phyloP scores from a whole-genome alignment of 2,888 invertebrate genomes.

The Phyllotreta cruciferae region DNA sequence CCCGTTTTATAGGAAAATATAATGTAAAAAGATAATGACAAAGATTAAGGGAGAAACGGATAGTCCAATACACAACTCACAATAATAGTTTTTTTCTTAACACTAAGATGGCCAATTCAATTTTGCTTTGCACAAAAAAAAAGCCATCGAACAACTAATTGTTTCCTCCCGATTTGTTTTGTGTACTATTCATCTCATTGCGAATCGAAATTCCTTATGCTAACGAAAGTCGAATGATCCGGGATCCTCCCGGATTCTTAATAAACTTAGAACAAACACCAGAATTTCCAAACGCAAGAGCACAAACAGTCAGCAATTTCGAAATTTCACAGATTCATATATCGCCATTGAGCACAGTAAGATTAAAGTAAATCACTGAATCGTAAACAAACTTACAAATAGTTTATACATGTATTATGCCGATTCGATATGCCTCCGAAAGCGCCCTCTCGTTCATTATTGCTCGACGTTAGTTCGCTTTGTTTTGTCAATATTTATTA shows the following conservation, averaged over 20 bases:
- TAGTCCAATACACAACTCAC: too few relatives aligned
- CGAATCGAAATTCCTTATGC: too few relatives aligned
- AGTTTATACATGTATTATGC: constrained; percentile 30
- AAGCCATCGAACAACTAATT: too few relatives aligned
- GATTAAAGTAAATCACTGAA: constrained; percentile 38
- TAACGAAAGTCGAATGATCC: too few relatives aligned
- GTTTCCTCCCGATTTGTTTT: too few relatives aligned
- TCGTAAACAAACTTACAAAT: constrained; percentile 38
- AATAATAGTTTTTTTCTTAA: too few relatives aligned
- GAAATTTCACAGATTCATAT: constrained; percentile 17
- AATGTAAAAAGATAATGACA: constrained; percentile 20
- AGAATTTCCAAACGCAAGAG: constrained; percentile 35
- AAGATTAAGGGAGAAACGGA: neutral
- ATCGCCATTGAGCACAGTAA: constrained; percentile 22
- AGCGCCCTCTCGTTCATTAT: constrained; percentile 3
- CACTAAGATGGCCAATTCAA: too few relatives aligned
- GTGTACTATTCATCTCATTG: too few relatives aligned
- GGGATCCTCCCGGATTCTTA: constrained; percentile 30
- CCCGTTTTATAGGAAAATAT: constrained; percentile 14
- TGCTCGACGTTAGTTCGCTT: constrained; percentile 17
- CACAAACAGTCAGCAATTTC: constrained; percentile 36
- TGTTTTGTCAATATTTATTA: constrained; percentile 28
- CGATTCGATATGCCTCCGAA: constrained; percentile 1
- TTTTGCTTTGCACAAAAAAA: too few relatives aligned
- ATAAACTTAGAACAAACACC: constrained; percentile 40